Conservation (phyloP, 2,797 vertebrate species). For the Acanthornis magna region DNA sequence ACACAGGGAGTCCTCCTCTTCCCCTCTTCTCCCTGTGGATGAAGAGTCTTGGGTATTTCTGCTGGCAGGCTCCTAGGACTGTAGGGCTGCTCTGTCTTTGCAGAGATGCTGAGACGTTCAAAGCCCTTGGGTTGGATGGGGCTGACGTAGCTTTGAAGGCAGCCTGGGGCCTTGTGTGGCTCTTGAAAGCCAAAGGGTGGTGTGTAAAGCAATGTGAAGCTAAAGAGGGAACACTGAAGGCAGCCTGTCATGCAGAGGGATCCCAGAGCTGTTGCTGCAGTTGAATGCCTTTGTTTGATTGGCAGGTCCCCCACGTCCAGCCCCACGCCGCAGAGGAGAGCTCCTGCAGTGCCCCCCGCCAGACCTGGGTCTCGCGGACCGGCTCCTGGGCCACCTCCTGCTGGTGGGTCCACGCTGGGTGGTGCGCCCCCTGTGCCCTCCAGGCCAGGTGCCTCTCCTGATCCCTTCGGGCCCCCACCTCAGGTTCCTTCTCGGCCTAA, state of each 20-base stretch:
- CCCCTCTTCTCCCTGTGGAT: not conserved
- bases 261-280: constrained; percentile 21
- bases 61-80: not conserved
- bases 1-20: not conserved
- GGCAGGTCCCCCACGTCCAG: constrained; percentile 93
- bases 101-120: not conserved
- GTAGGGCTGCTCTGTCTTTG: not conserved
- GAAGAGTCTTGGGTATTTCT: not conserved
- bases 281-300: constrained; percentile 28
- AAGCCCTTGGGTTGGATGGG: not conserved
- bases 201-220: not conserved
- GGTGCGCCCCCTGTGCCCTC: constrained; percentile 92
- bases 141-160: not conserved
- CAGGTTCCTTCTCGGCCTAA: constrained; percentile 96
- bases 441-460: constrained; percentile 93
- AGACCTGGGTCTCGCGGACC: constrained; percentile 92
- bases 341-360: constrained; percentile 89
- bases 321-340: constrained; percentile 93
- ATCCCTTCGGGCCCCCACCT: constrained; percentile 91
- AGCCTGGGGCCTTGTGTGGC: not conserved
- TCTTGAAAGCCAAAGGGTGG: not conserved
- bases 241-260: not conserved
- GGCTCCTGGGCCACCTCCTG: constrained; percentile 89
- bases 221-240: not conserved
- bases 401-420: constrained; percentile 82